phyloP scores from a whole-genome alignment of 2,888 invertebrate genomes.

The Hydriomena furcata region DNA sequence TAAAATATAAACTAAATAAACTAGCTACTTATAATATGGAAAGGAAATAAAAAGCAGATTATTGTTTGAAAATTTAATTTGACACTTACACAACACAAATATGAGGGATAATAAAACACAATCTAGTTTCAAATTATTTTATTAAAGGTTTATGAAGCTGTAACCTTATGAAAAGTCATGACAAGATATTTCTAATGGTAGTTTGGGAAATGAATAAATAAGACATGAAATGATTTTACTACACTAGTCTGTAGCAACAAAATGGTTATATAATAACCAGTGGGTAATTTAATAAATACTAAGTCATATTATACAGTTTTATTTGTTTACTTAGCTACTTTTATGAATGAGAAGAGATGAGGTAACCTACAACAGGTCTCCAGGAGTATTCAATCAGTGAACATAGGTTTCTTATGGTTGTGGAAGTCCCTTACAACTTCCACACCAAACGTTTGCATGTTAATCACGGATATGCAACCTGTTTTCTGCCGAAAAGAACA shows the following conservation, averaged over 20 bases:
- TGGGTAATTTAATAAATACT: too few relatives aligned
- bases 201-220: too few relatives aligned
- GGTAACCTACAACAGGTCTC: neutral
- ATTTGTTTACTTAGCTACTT: too few relatives aligned
- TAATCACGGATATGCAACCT: conserved; percentile 76
- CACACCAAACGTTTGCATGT: conserved; percentile 73
- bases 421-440: conserved; percentile 75
- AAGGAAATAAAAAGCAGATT: conserved; percentile 29
- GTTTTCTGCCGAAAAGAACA: conserved; percentile 76
- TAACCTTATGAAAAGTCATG: too few relatives aligned
- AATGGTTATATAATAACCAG: too few relatives aligned
- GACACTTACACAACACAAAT: neutral
- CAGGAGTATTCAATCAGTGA: conserved; percentile 49
- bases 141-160: too few relatives aligned
- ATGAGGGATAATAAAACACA: conserved; percentile 10
- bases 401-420: conserved; percentile 76
- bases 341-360: too few relatives aligned
- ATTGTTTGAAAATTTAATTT: conserved; percentile 3
- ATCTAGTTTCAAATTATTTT: neutral
- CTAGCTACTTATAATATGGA: conserved; percentile 2
- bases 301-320: too few relatives aligned
- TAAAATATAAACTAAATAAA: neutral
- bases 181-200: too few relatives aligned
- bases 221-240: too few relatives aligned
- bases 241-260: too few relatives aligned